Evolutionary conservation across 2,797 vertebrate genomes (phyloP), one percentile per base, ranked within the genome.

Genomic region (Tragopan temminckii): DNA sequence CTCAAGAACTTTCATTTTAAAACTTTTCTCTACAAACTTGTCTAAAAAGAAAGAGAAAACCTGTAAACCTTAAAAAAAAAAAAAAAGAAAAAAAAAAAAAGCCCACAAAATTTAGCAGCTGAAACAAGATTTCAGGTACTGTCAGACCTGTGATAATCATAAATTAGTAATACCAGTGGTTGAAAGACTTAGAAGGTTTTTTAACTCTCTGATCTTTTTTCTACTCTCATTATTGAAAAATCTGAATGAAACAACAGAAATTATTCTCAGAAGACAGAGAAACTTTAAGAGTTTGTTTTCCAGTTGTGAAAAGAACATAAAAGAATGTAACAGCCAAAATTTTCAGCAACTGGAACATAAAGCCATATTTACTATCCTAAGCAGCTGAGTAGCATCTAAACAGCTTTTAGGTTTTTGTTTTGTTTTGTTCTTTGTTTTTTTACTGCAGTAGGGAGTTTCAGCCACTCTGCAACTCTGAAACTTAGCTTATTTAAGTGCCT

Each of bases 401-500:
- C 11, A 85, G 16, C 38, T 93, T 63, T 76, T 58, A 70, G 5
- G 5, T 79, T 89, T 72, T 64, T 63, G 23, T 5, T 69, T 91
- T 76, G 57, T 63, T 38, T 19, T 62, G 57, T 63, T 40, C 11
- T 61, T 12, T 62, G 29, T 13, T 77, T 92, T 74, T 66, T 67
- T 76, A 80, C 36, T 42, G 35, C 43, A 84, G 78, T 58, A 82
- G 82, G 52, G 86, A 74, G 16, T 36, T 77, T 74, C 82, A 79
- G 25, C 62, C 58, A 43, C 50, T 12, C 29, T 58, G 64, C 48
- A 85, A n/a, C 62, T 86, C 68, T 77, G 53, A 86, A 93, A 80
- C 23, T 68, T 67, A 33, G 40, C 29, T 91, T 91, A 90, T 94
- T 90, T 87, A 85, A 61, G 36, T 72, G 27, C 24, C 38, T 80